Evolutionary conservation across 2,113 vertebrate genomes (phyloP).

Genomic region (Silurus meridionalis): DNA sequence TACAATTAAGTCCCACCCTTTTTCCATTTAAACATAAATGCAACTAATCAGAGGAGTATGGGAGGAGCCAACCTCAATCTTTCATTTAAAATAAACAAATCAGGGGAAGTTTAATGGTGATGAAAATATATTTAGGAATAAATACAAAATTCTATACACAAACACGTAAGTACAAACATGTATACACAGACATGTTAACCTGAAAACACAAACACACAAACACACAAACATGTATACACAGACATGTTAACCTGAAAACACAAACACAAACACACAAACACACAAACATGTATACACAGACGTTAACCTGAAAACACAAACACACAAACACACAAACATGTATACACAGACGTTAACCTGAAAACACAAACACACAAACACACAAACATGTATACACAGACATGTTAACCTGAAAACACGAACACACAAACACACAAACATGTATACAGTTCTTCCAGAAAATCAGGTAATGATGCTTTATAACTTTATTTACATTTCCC

Average conservation of each 20-base stretch:
- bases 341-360: background rate
- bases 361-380: too few species aligned
- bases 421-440: background rate
- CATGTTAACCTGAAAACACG: too few species aligned
- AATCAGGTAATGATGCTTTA: background rate
- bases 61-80: background rate
- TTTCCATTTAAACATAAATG: background rate
- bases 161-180: background rate
- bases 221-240: background rate
- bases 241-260: too few species aligned
- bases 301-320: too few species aligned
- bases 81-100: background rate
- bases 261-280: too few species aligned
- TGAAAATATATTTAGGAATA: background rate
- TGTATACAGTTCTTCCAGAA: constrained; percentile 28
- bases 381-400: background rate
- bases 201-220: too few species aligned
- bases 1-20: background rate
- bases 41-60: background rate
- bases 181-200: background rate
- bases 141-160: too few species aligned
- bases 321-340: background rate
- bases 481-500: background rate
- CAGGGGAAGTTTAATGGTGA: background rate
- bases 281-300: background rate